Evolutionary conservation across 2,113 vertebrate species (phyloP).

Genomic region (Eolophus roseicapilla): DNA sequence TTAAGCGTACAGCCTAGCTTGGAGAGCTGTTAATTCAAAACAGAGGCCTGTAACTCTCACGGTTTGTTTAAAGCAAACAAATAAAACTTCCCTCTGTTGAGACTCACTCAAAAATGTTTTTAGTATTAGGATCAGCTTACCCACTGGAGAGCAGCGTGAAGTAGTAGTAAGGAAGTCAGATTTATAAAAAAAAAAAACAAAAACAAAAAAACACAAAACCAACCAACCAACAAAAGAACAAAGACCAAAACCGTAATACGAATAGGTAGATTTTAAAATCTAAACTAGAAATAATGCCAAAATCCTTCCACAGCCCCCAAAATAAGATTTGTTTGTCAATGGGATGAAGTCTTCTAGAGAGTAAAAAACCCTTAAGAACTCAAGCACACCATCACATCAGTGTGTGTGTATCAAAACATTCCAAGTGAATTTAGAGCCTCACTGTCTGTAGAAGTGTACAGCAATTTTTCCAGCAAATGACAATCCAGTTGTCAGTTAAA

Average conservation of each 20-base stretch:
- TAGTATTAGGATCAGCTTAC: not conserved
- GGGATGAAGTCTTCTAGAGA: not conserved
- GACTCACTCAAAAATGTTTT: not conserved
- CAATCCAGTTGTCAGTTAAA: not conserved
- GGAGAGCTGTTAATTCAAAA: conserved; percentile 34
- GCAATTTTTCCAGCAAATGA: not conserved
- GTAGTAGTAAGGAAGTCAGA: not conserved
- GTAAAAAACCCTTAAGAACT: not conserved
- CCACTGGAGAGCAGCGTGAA: not conserved
- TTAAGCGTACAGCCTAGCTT: not conserved
- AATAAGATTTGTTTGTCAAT: not conserved
- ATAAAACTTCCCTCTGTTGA: not conserved
- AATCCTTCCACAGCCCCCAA: not conserved
- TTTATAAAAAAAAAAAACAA: not conserved
- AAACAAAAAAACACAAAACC: not conserved
- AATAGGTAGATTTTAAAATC: not conserved
- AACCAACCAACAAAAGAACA: not conserved
- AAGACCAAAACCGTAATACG: not conserved
- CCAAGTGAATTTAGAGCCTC: not conserved
- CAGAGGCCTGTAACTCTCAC: not conserved
- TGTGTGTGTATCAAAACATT: not conserved
- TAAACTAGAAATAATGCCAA: not conserved
- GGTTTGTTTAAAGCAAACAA: conserved; percentile 13
- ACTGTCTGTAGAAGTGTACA: not conserved
- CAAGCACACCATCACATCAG: not conserved